Evolutionary conservation across 37 sponge, comb jelly and placozoan genomes (phyloP).

Genomic region (Cliona cf. orientalis): DNA sequence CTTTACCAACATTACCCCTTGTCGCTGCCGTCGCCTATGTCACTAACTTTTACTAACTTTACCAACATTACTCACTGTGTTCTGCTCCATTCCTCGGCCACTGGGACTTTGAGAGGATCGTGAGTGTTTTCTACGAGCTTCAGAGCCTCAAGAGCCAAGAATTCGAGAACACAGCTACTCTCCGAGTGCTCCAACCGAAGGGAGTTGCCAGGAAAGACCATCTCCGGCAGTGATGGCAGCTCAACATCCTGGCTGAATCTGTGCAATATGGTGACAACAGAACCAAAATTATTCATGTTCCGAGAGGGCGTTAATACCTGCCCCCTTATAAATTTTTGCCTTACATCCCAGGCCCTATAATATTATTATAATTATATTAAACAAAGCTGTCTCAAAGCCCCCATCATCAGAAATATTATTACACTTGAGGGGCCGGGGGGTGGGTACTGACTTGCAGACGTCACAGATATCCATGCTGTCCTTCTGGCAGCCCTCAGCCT

Average conservation of each 20-base stretch:
- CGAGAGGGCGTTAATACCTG: too few species aligned
- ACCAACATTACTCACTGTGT: conserved; percentile 37
- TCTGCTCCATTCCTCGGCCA: conserved; percentile 86
- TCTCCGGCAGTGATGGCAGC: conserved; percentile 86
- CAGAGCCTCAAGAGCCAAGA: conserved; percentile 89
- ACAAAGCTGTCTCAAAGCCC: too few species aligned
- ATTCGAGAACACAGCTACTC: conserved; percentile 54
- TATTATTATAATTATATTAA: too few species aligned
- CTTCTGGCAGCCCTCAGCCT: conserved; percentile 5
- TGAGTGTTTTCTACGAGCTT: conserved; percentile 61
- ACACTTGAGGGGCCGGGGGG: too few species aligned
- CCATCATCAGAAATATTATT: too few species aligned
- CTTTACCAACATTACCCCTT: too few species aligned
- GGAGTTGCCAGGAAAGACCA: conserved; percentile 86
- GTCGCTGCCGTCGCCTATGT: too few species aligned
- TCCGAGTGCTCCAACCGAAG: conserved; percentile 69
- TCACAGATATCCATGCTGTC: conserved; percentile 15
- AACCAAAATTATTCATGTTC: too few species aligned
- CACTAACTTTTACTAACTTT: too few species aligned
- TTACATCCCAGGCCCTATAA: too few species aligned
- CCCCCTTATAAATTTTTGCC: not conserved
- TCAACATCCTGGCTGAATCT: conserved; percentile 47
- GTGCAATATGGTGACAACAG: not conserved
- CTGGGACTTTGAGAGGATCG: conserved; percentile 79
- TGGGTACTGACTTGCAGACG: conserved; percentile 55